phyloP scores from a whole-genome alignment of 2,113 vertebrate genomes.

The Orientallactaga bullata region DNA sequence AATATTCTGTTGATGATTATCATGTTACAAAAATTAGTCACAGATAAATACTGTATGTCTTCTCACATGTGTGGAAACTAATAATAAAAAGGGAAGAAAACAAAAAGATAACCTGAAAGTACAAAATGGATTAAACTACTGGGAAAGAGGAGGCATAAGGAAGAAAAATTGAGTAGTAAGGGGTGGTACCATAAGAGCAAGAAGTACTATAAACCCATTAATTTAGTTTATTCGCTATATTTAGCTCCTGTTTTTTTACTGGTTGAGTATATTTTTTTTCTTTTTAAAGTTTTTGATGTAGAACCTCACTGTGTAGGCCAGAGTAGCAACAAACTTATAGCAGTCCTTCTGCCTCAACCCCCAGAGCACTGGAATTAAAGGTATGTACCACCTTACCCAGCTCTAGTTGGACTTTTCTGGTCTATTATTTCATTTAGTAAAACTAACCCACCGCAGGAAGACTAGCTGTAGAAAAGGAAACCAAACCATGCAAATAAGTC shows the following conservation, averaged over 20 bases:
- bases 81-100: neutral
- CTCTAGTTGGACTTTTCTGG: slow-evolving; percentile 24
- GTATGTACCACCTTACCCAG: neutral
- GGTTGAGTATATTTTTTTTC: neutral
- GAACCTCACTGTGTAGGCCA: neutral
- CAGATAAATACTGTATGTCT: neutral
- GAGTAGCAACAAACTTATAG: neutral
- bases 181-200: neutral
- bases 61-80: neutral
- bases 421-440: slow-evolving; percentile 30
- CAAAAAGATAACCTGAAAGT: neutral
- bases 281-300: neutral
- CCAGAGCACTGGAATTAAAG: neutral
- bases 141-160: neutral
- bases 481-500: slow-evolving; percentile 8
- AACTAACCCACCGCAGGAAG: slow-evolving; percentile 7
- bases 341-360: neutral
- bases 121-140: neutral
- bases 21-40: neutral
- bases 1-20: neutral
- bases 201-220: neutral
- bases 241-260: slow-evolving; percentile 37
- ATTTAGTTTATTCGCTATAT: slow-evolving; percentile 4
- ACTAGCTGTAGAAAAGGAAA: slow-evolving; percentile 13
- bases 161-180: neutral